Percentiles rank a stretch among this genome's conserved stretches.
These are phyloP conservation scores for Alloscopus bannaensis DNA, from an alignment of 2,888 invertebrate species.

Conservation along the genomic window DNA sequence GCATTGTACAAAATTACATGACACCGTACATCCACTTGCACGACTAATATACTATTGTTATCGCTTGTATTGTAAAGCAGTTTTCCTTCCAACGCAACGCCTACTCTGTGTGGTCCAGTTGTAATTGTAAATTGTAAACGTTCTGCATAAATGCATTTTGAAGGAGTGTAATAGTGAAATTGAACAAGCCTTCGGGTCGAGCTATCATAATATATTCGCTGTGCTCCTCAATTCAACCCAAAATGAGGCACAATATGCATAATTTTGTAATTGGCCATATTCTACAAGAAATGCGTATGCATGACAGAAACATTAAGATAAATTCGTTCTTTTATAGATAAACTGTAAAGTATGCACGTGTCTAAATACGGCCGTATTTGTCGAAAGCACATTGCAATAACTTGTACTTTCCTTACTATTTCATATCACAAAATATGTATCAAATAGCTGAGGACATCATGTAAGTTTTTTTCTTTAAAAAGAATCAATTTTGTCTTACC, in stretches of 20 bases:
- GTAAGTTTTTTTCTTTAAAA: slow-evolving; percentile 1
- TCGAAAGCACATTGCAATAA: too few relatives aligned
- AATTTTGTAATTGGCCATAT: slow-evolving; percentile 6
- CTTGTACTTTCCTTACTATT: too few relatives aligned
- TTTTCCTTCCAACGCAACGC: slow-evolving; percentile 14
- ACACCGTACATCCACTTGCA: too few relatives aligned
- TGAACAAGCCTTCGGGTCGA: slow-evolving; percentile 18
- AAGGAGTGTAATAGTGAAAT: neutral
- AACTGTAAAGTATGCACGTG: too few relatives aligned
- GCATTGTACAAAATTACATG: too few relatives aligned
- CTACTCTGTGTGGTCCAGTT: slow-evolving; percentile 31
- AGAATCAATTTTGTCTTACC: slow-evolving; percentile 30
- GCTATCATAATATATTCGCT: neutral
- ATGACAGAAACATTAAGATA: slow-evolving; percentile 49
- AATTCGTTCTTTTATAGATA: slow-evolving; percentile 25
- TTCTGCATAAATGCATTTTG: neutral
- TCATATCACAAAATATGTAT: too few relatives aligned
- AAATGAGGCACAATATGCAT: slow-evolving; percentile 10
- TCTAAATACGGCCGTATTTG: too few relatives aligned
- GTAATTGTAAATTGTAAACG: slow-evolving; percentile 1
- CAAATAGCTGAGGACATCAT: slow-evolving; percentile 19
- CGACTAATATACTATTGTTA: too few relatives aligned
- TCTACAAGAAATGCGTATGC: slow-evolving; percentile 29
- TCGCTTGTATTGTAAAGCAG: too few relatives aligned
- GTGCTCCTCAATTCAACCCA: slow-evolving; percentile 8